These are phyloP conservation scores for Oscheius sp. DNA, from an alignment of 2,888 invertebrate species.

Conservation along the genomic window DNA sequence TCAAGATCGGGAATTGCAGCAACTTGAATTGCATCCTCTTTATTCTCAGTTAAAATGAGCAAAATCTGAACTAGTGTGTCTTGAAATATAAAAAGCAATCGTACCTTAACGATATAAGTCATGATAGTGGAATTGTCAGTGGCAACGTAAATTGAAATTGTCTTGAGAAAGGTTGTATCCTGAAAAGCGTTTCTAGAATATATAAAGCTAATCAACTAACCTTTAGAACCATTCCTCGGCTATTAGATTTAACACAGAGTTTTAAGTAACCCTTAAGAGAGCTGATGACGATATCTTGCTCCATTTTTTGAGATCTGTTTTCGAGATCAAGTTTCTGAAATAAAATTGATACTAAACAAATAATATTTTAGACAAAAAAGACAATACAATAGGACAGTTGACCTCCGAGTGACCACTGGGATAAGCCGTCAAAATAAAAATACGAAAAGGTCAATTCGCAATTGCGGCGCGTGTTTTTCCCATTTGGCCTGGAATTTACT, in stretches of 20 bases:
- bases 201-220: conserved; percentile 1
- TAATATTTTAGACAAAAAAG: not conserved
- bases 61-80: conserved; percentile 32
- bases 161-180: conserved; percentile 42
- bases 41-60: conserved; percentile 40
- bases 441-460: no score
- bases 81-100: not conserved
- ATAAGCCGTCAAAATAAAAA: not conserved
- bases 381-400: not conserved
- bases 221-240: conserved; percentile 39
- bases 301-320: not conserved
- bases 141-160: conserved; percentile 33
- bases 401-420: not conserved
- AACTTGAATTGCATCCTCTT: conserved; percentile 38
- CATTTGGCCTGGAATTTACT: no score
- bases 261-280: conserved; percentile 46
- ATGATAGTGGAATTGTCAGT: conserved; percentile 40
- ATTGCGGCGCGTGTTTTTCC: no score
- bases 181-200: conserved; percentile 22
- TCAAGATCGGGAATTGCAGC: conserved; percentile 31
- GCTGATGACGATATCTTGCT: conserved; percentile 24
- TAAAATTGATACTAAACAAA: not conserved
- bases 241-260: conserved; percentile 43
- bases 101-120: conserved; percentile 42
- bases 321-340: not conserved